Conservation (phyloP, 23 tunicate species). For the Styela clava region DNA sequence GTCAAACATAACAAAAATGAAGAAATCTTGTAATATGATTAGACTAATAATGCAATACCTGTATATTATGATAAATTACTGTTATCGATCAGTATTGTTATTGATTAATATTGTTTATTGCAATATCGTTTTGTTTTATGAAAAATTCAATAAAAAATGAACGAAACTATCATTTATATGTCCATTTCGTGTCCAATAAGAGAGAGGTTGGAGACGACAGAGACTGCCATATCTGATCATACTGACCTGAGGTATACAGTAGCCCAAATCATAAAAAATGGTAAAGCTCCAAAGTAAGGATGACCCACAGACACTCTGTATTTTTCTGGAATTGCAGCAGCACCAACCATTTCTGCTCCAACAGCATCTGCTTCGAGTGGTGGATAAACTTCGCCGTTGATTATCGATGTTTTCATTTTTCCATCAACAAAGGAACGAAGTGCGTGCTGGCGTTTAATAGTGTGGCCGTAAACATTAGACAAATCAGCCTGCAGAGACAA, state of each 20-base stretch:
- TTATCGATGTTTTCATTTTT: constrained; percentile 42
- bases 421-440: constrained; percentile 46
- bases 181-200: too few relatives aligned
- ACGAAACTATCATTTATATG: too few relatives aligned
- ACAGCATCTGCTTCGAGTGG: constrained; percentile 29
- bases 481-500: constrained; percentile 27
- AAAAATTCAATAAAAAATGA: too few relatives aligned
- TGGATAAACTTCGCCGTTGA: constrained; percentile 62
- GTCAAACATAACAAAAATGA: too few relatives aligned
- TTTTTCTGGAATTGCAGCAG: constrained; percentile 16
- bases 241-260: constrained; percentile 45
- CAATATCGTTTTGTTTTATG: too few relatives aligned
- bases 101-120: too few relatives aligned
- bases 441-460: constrained; percentile 34
- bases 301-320: constrained; percentile 46
- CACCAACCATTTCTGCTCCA: constrained; percentile 30
- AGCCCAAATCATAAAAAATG: constrained; percentile 32
- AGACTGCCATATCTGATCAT: too few relatives aligned
- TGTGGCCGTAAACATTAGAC: constrained; percentile 53
- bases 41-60: too few relatives aligned
- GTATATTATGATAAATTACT: too few relatives aligned
- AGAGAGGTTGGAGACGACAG: too few relatives aligned
- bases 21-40: too few relatives aligned
- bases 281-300: constrained; percentile 26
- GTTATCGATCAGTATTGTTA: too few relatives aligned